These are phyloP conservation scores for Diploscapter pachys DNA, from an alignment of 1,140 invertebrate genomes.

Conservation along the genomic window DNA sequence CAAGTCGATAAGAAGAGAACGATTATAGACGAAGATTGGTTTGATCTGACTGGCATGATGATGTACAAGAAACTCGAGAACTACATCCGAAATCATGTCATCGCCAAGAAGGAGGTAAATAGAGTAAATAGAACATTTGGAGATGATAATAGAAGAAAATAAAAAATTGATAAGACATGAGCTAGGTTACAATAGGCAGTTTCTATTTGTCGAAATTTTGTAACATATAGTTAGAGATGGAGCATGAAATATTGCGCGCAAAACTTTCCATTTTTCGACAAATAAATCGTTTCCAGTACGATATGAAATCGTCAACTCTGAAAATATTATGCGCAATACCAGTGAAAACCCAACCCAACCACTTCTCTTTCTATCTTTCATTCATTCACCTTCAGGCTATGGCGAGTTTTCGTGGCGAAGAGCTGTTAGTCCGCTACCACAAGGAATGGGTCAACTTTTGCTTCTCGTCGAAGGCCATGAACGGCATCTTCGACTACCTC, in stretches of 20 bases:
- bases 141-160: slow-evolving; percentile 63
- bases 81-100: slow-evolving; percentile 81
- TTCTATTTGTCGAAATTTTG: too few species aligned
- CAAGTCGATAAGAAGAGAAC: too few species aligned
- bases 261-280: too few species aligned
- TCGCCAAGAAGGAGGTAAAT: slow-evolving; percentile 61
- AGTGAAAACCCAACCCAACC: neutral
- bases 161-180: too few species aligned
- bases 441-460: slow-evolving; percentile 97
- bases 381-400: slow-evolving; percentile 1
- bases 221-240: too few species aligned
- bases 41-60: slow-evolving; percentile 89
- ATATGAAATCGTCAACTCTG: slow-evolving; percentile 67
- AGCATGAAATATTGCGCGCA: too few species aligned
- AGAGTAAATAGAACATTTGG: slow-evolving; percentile 66
- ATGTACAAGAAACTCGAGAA: slow-evolving; percentile 88
- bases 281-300: too few species aligned
- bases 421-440: slow-evolving; percentile 84
- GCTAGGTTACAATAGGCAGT: too few species aligned
- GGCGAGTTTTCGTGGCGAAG: slow-evolving; percentile 71
- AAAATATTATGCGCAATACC: slow-evolving; percentile 65
- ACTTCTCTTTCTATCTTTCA: neutral
- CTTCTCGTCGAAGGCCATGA: slow-evolving; percentile 93
- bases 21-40: slow-evolving; percentile 66
- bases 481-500: slow-evolving; percentile 92